These are phyloP conservation scores for Euura lappo DNA, from an alignment of 1,140 invertebrate genomes.

Conservation along the genomic window DNA sequence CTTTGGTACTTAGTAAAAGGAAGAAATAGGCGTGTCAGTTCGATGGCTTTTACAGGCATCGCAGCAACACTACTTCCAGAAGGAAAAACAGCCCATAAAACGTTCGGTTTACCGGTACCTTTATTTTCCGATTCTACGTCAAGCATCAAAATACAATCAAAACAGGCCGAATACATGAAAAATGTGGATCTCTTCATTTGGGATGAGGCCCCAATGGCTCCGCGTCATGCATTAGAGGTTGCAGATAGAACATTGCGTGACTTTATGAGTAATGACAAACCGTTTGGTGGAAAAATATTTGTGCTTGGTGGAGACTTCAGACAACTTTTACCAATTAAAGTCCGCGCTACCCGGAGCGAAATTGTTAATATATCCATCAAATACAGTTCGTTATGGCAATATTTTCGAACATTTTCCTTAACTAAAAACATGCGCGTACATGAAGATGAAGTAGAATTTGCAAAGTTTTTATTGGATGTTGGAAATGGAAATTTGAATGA, in stretches of 20 bases:
- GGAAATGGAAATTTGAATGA: conserved; percentile 12
- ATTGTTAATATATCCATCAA: conserved; percentile 28
- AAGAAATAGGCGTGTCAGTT: conserved; percentile 6
- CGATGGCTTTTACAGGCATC: background rate
- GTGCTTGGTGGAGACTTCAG: conserved; percentile 37
- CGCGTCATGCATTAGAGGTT: conserved; percentile 27
- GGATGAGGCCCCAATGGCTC: conserved; percentile 42
- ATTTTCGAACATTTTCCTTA: conserved; percentile 17
- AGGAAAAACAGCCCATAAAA: conserved; percentile 34
- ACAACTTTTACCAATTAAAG: conserved; percentile 32
- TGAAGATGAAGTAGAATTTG: conserved; percentile 21
- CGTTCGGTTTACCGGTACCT: conserved; percentile 14
- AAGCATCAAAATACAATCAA: conserved; percentile 40
- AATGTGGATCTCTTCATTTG: conserved; percentile 32
- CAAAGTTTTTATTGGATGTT: conserved; percentile 18
- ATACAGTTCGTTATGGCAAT: conserved; percentile 22
- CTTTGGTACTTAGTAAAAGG: conserved; percentile 10
- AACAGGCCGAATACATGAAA: conserved; percentile 16
- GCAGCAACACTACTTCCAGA: conserved; percentile 31
- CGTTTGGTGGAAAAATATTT: conserved; percentile 35
- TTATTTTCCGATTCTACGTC: conserved; percentile 24
- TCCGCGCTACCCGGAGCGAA: conserved; percentile 28
- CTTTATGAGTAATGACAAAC: conserved; percentile 23
- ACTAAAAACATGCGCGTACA: conserved; percentile 19
- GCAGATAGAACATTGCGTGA: conserved; percentile 29